Conservation (phyloP, 2,888 invertebrate species). For the Eristalis intricaria region DNA sequence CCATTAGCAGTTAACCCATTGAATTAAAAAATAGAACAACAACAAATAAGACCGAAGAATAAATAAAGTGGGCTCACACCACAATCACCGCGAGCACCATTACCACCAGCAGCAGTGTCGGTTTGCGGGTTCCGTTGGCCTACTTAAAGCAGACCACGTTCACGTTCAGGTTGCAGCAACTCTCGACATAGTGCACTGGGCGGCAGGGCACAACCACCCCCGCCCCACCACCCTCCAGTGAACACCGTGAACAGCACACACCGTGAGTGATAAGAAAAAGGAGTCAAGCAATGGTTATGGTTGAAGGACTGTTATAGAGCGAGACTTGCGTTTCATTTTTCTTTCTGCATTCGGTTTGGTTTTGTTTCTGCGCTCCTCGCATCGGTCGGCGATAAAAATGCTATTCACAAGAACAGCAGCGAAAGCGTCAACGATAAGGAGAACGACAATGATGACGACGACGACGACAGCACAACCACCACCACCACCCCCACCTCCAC, state of each 20-base stretch:
- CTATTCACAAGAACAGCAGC: slow-evolving; percentile 30
- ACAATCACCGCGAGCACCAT: neutral
- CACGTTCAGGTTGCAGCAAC: slow-evolving; percentile 20
- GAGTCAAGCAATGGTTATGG: slow-evolving; percentile 51
- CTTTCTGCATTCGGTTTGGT: neutral
- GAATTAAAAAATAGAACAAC: slow-evolving; percentile 33
- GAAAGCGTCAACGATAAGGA: neutral
- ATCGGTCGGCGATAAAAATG: slow-evolving; percentile 60
- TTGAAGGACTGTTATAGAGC: slow-evolving; percentile 47
- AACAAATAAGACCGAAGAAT: neutral
- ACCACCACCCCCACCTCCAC: slow-evolving; percentile 16
- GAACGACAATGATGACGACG: neutral
- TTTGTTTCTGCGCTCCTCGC: neutral
- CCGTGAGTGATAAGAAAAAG: slow-evolving; percentile 43
- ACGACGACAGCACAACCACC: neutral
- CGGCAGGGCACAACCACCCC: neutral
- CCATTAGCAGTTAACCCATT: slow-evolving; percentile 67
- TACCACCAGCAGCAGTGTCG: neutral
- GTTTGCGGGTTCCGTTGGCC: slow-evolving; percentile 50
- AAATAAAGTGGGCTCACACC: slow-evolving; percentile 39
- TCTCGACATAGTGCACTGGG: neutral
- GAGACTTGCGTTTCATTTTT: slow-evolving; percentile 38
- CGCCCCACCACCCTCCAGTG: too few relatives aligned
- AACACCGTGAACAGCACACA: neutral
- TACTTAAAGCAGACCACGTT: slow-evolving; percentile 47